Evolutionary conservation across 2,797 vertebrate genomes (phyloP), one percentile per base, ranked within the genome.

Genomic region (Silurus aristotelis): DNA sequence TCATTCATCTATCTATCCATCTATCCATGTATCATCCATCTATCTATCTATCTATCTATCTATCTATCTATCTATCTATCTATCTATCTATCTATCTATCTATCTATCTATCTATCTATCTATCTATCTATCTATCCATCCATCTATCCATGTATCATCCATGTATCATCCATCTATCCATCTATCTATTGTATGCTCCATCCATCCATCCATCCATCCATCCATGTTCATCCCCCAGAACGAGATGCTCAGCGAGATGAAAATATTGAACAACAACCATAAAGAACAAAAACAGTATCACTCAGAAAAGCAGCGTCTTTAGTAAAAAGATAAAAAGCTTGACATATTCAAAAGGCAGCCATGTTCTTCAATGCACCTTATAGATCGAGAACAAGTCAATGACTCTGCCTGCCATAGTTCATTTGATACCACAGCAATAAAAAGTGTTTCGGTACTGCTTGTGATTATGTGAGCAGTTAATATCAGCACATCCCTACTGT

Each of bases 391-490:
- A 14, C 31, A 27, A 80, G 79, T 12, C n/a, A 20, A 1, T 17
- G n/a, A 27, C 31, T 43, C 63, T 22, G 46, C 15, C 46, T 67
- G 63, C 63, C 63, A 55, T 67, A 61, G 46, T 55, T 66, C 46
- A 31, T 81, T 81, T 81, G 46, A 55, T 67, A 63, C 52, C 55
- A 20, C 63, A 55, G 79, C 63, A 55, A 67, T 31, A 55, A 79
- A 79, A 79, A 31, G 63, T 31, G 79, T 9, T 67, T 31, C 13
- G 79, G 79, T 81, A 31, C 79, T 81, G 67, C 52, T 81, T 27
- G 25, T 67, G 63, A 81, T 81, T 67, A 67, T 31, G 46, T 43
- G 25, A 80, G 79, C 63, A 67, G 67, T 67, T 81, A 81, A 81
- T 81, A 81, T 67, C 63, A 31, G 5, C 82, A 10, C 31, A 73